Conservation (phyloP, 2,888 invertebrate species). For the Apoda limacodes region DNA sequence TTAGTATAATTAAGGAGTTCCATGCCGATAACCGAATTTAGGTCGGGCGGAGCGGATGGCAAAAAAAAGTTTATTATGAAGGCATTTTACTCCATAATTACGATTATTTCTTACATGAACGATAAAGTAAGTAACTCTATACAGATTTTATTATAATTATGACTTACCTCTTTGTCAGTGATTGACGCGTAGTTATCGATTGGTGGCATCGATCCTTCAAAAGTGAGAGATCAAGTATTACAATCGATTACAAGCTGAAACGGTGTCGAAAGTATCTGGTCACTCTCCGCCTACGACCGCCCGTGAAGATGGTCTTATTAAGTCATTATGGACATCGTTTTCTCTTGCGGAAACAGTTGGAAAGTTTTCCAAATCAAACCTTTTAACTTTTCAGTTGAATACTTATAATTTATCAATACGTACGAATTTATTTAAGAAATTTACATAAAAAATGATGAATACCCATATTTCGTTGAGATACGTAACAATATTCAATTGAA, state of each 20-base stretch:
- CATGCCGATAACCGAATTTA: too few relatives aligned
- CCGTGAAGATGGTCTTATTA: slow-evolving; percentile 35
- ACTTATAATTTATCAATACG: background rate
- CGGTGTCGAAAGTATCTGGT: slow-evolving; percentile 29
- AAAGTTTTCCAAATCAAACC: slow-evolving; percentile 19
- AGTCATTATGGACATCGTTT: slow-evolving; percentile 28
- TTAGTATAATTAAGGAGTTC: too few relatives aligned
- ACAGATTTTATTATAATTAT: slow-evolving; percentile 11
- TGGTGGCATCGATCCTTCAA: slow-evolving; percentile 25
- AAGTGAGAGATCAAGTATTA: slow-evolving; percentile 36
- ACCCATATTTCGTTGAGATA: too few relatives aligned
- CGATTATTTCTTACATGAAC: slow-evolving; percentile 4
- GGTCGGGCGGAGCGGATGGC: too few relatives aligned
- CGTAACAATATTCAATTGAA: too few relatives aligned
- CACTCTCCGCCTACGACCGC: slow-evolving; percentile 30
- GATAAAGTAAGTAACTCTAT: too few relatives aligned
- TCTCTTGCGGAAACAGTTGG: slow-evolving; percentile 16
- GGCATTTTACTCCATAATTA: slow-evolving; percentile 1
- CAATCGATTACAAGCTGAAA: slow-evolving; percentile 33
- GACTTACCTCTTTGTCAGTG: slow-evolving; percentile 5
- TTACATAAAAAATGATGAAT: too few relatives aligned
- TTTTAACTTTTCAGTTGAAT: background rate
- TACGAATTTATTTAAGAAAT: too few relatives aligned
- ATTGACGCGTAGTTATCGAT: slow-evolving; percentile 7
- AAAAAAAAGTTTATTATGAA: too few relatives aligned